Evolutionary conservation across 2,113 vertebrate genomes (phyloP), one percentile per base, ranked within the genome.

Genomic region (Albula goreensis): DNA sequence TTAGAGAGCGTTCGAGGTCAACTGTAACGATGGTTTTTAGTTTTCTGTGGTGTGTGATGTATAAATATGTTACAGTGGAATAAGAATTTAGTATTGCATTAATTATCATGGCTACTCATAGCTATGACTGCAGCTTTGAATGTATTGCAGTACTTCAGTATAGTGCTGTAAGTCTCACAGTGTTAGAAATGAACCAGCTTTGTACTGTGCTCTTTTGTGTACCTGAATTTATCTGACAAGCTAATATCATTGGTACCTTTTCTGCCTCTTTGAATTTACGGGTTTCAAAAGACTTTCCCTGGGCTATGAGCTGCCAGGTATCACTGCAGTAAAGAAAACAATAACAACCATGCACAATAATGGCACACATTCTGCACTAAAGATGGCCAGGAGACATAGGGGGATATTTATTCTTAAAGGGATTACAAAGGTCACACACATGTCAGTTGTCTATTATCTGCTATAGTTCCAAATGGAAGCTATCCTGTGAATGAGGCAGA

Each of bases 381-480:
- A 85, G 78, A 80, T 63, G 52, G 78, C 78, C 84, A 60, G 78
- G 52, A 51, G 87, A 86, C 78, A 88, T 41, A 82, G 66, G 80
- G 52, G 83, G 56, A 86, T 81, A 83, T 85, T 83, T 88, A 83
- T 85, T 84, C 79, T 70, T 90, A 89, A 91, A 78, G 48, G 85
- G 85, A 89, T 91, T 90, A 89, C 50, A 79, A 89, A 88, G 90
- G 90, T 91, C 87, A 91, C 25, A 82, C 83, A 82, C 52, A 88
- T 89, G 90, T 90, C 90, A 91, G 60, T 50, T 84, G 81, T 81
- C 60, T 78, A 80, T 89, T 89, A 88, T 88, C 88, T 80, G 51
- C 60, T 83, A 74, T 82, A 89, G 82, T 85, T 81, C 81, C 78
- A 82, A 80, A 50, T 82, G 56, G 84, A 77, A 82, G 86, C 80